phyloP scores from a whole-genome alignment of 2,113 vertebrate genomes.

The Zootoca vivipara region DNA sequence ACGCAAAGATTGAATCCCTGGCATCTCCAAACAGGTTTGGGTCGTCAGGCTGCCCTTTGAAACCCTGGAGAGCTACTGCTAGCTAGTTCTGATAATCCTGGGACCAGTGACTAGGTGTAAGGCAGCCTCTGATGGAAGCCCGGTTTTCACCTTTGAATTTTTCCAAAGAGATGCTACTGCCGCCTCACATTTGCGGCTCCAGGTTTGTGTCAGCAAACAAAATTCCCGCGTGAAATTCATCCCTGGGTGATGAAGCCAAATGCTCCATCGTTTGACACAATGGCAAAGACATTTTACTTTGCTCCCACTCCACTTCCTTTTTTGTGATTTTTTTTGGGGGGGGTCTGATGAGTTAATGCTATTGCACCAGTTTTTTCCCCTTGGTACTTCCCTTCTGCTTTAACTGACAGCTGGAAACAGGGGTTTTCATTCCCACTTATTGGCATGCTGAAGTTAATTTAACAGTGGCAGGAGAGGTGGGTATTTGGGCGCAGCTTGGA shows the following conservation, averaged over 20 bases:
- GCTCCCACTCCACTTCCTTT: too few species aligned
- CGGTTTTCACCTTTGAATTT: neutral
- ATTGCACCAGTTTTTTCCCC: neutral
- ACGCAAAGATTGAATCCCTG: too few species aligned
- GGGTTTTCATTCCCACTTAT: neutral
- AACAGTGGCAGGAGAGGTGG: neutral
- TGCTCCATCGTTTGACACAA: neutral
- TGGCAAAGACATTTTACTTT: neutral
- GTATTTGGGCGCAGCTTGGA: neutral
- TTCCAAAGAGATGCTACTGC: neutral
- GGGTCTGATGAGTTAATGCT: neutral
- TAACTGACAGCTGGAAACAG: neutral
- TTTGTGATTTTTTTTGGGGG: too few species aligned
- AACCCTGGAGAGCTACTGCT: too few species aligned
- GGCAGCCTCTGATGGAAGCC: neutral
- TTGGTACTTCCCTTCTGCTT: neutral
- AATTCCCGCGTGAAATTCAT: conserved; percentile 11
- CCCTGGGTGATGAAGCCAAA: neutral
- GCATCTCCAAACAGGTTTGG: too few species aligned
- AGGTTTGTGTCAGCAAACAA: neutral
- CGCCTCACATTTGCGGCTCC: neutral
- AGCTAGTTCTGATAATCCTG: too few species aligned
- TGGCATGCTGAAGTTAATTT: neutral
- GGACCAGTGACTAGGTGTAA: too few species aligned
- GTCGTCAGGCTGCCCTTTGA: too few species aligned